Base-by-base conservation (phyloP, 1,140 invertebrate species). In the Listronotus oregonensis region DNA sequence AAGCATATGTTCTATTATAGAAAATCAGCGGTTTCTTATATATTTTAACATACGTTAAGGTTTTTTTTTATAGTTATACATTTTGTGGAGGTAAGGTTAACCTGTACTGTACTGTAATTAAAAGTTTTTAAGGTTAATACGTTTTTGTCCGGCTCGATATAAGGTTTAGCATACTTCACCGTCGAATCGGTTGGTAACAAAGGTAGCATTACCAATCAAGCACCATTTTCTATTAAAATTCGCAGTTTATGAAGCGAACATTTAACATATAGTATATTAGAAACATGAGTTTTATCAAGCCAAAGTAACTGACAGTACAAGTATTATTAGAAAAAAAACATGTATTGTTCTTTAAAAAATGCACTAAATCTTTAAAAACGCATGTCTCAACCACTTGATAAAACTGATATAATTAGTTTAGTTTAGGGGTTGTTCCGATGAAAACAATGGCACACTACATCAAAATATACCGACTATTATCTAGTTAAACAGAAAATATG, bases 401-500 rank as follows among this genome's bases (percentile, higher is more conserved):
- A 64, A 67, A 66, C 37, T 49, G 21, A 27, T 27, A 27, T 27
- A 27, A 27, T n/a, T 5, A 27, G 1, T 27, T 27, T 27, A 27
- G n/a, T n/a, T n/a, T n/a, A 27, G 44, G 27, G 50, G 39, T 27
- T 39, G 52, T 61, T 61, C 49, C 57, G 32, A 32, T 52, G 58
- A 73, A 27, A 75, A 72, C 72, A 78, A 78, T 78, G 75, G 75
- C 76, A 78, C 76, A 79, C 77, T 70, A 67, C 72, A 68, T 76
- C 71, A 74, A 75, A 68, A 73, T 74, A 75, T 68, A 57, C 43
- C 47, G 12, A 46, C 40, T 59, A 65, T 65, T 69, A 72, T 68
- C 72, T 73, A 73, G 56, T 46, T 70, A 71, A 71, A 71, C 65
- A 52, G 61, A 70, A 70, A 71, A 70, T 67, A 67, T 67, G 66